These are phyloP conservation scores for Paragorgia papillata DNA, from an alignment of 92 coral and sea anemone genomes.

Conservation along the genomic window DNA sequence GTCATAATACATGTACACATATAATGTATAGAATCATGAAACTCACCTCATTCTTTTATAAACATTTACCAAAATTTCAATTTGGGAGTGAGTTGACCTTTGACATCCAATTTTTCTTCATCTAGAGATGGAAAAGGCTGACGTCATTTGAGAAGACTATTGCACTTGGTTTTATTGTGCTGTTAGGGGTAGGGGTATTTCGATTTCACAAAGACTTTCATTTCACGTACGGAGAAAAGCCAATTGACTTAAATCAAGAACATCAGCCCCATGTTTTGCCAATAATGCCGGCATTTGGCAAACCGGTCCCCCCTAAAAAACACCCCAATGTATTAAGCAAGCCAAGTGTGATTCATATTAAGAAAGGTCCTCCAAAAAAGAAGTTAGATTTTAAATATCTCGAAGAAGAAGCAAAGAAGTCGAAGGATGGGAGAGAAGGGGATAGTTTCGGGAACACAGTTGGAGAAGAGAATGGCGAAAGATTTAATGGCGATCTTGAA, in stretches of 20 bases:
- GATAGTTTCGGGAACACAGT: constrained; percentile 15
- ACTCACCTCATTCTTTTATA: too few species aligned
- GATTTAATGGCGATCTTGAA: constrained; percentile 26
- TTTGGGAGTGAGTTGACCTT: too few species aligned
- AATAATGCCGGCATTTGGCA: neutral
- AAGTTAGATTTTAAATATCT: constrained; percentile 4
- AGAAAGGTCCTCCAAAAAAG: constrained; percentile 26
- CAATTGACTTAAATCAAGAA: constrained; percentile 28
- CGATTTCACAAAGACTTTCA: constrained; percentile 36
- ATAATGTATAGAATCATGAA: too few species aligned
- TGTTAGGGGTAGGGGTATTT: constrained; percentile 45
- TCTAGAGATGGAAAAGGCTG: constrained; percentile 91
- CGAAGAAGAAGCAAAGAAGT: constrained; percentile 8
- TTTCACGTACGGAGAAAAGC: constrained; percentile 31
- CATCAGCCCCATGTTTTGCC: constrained; percentile 66
- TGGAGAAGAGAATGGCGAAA: constrained; percentile 39
- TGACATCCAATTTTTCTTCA: too few species aligned
- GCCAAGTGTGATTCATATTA: neutral
- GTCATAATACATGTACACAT: too few species aligned
- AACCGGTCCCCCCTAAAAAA: neutral
- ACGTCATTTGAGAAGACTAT: constrained; percentile 84
- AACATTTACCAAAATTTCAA: too few species aligned
- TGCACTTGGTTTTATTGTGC: constrained; percentile 51
- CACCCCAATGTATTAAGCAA: neutral
- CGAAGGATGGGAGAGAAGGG: constrained; percentile 11